Evolutionary conservation across 2,888 invertebrate species (phyloP), one percentile per base, ranked within the genome.

Genomic region (Tinea semifulvella): DNA sequence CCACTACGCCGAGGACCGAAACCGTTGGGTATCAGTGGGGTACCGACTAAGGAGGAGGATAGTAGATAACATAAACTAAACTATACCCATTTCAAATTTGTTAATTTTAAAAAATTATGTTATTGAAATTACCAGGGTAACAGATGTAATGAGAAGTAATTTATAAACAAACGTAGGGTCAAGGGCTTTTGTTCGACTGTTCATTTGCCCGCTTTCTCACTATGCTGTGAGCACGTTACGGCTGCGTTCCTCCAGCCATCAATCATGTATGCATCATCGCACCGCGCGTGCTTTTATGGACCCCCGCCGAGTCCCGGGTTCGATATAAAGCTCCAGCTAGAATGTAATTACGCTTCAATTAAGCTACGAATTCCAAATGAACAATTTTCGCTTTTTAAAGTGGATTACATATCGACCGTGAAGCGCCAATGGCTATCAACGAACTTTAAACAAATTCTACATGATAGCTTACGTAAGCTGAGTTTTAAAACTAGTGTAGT

Each of bases 221-320:
- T 31, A 18, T 16, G 18, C 36, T 36, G 17, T 36, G 36, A 36
- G 36, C 10, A 36, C 18, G 54, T 52, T 56, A 57, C 56, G 55
- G 54, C 52, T 56, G 58, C 56, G 58, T 65, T 64, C 65, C 66
- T 68, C 75, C 65, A 66, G 68, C 76, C 70, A 79, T 79, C 79
- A 76, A 79, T 79, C 79, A 79, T 73, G 68, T 68, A 74, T 75
- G 79, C 77, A 68, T 76, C 77, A 74, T 75, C 76, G 79, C 73
- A 65, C 66, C 18, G 16, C 44, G 44, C 58, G 68, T 63, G 73
- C 76, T 76, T 76, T 79, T 74, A 76, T 77, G 18, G 17, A 36
- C 36, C 36, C 36, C 36, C 18, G 36, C 36, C 18, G 36, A 7
- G 36, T 14, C 7, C n/a, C n/a, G 11, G 3, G 22, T 8, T 8